Percentiles rank a stretch among this genome's conserved stretches.
These are phyloP conservation scores for Caenorhabditis tropicalis DNA, from an alignment of 1,140 invertebrate species.

Conservation along the genomic window DNA sequence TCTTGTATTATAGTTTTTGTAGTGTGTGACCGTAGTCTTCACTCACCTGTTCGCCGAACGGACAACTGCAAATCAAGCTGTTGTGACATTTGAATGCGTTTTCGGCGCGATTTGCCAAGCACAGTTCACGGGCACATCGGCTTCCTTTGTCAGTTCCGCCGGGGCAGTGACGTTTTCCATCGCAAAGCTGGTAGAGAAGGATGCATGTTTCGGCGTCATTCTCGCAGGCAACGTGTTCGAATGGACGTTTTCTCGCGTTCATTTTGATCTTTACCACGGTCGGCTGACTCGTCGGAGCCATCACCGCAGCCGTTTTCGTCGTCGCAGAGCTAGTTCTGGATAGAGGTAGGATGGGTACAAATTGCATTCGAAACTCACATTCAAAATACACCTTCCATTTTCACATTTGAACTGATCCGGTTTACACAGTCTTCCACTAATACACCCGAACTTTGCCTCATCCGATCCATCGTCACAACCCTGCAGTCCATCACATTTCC, in stretches of 20 bases:
- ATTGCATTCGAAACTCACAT: constrained; percentile 77
- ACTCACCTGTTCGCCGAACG: constrained; percentile 77
- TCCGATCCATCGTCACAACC: constrained; percentile 90
- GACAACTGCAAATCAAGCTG: constrained; percentile 90
- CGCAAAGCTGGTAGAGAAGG: constrained; percentile 80
- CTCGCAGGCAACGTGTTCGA: constrained; percentile 64
- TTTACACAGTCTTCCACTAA: constrained; percentile 72
- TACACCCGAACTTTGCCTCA: constrained; percentile 88
- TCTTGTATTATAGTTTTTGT: too few relatives aligned
- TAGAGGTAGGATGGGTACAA: constrained; percentile 67
- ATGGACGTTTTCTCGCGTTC: constrained; percentile 62
- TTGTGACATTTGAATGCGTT: constrained; percentile 87
- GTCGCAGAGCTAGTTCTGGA: constrained; percentile 89
- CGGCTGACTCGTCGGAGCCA: constrained; percentile 75
- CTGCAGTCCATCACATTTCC: constrained; percentile 89
- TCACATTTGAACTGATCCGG: constrained; percentile 75
- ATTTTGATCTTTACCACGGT: constrained; percentile 78
- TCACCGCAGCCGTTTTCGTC: constrained; percentile 92
- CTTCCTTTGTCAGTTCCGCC: constrained; percentile 89
- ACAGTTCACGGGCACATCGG: constrained; percentile 73
- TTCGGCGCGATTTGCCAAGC: constrained; percentile 75
- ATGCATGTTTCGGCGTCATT: constrained; percentile 73
- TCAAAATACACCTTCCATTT: constrained; percentile 88
- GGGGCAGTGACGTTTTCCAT: constrained; percentile 85
- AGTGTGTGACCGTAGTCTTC: not conserved